These are phyloP conservation scores for Gymnocypris eckloni DNA, from an alignment of 2,797 vertebrate genomes.

Conservation along the genomic window DNA sequence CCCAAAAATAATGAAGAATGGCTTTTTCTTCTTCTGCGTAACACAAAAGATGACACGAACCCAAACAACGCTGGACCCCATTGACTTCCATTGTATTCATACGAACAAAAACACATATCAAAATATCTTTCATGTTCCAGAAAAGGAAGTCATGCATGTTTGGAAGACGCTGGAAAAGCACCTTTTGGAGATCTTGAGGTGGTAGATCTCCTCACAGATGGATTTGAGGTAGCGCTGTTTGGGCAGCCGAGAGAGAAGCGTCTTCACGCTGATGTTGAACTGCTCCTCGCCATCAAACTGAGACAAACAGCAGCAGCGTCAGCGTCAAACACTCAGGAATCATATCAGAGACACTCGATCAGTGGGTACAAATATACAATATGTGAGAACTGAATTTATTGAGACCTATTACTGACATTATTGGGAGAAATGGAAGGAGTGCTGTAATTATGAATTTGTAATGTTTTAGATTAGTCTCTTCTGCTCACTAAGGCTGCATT, in stretches of 20 bases:
- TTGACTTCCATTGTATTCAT: too few species aligned
- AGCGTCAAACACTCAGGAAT: background rate
- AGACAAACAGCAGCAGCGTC: constrained; percentile 1
- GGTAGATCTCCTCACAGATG: constrained; percentile 95
- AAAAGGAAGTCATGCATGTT: too few species aligned
- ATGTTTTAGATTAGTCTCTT: too few species aligned
- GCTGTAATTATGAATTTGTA: background rate
- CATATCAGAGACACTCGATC: background rate
- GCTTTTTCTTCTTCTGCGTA: too few species aligned
- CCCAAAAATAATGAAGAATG: too few species aligned
- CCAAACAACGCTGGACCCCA: too few species aligned
- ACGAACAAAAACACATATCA: too few species aligned
- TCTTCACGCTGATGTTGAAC: constrained; percentile 91
- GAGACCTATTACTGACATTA: background rate
- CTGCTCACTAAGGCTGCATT: background rate
- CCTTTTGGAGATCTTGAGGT: constrained; percentile 90
- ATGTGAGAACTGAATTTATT: background rate
- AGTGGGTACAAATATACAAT: too few species aligned
- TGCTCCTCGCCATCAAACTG: constrained; percentile 89
- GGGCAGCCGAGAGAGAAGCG: constrained; percentile 87
- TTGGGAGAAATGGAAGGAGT: background rate
- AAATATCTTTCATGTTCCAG: too few species aligned
- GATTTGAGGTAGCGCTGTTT: constrained; percentile 95
- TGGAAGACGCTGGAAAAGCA: constrained; percentile 50
- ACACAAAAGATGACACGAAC: too few species aligned